Conservation (phyloP, 2,113 vertebrate genomes). For the Chroicocephalus ridibundus region DNA sequence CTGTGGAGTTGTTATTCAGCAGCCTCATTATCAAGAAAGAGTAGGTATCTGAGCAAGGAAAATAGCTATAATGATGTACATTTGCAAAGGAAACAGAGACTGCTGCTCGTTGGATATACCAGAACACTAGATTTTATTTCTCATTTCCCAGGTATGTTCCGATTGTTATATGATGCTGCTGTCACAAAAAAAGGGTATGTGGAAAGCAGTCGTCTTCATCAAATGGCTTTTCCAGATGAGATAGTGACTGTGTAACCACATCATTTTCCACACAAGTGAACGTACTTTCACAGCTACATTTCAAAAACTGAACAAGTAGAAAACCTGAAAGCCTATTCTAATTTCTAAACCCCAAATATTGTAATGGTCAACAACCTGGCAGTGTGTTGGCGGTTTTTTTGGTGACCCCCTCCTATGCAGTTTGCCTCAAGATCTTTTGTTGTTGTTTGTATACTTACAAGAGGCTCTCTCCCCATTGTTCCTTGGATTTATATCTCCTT, state of each 20-base stretch:
- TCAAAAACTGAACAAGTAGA: not conserved
- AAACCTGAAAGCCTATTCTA: not conserved
- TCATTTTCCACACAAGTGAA: not conserved
- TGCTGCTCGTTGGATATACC: not conserved
- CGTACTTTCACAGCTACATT: not conserved
- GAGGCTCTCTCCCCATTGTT: conserved; percentile 94
- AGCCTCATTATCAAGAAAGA: not conserved
- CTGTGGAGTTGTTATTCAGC: not conserved
- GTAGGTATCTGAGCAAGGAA: not conserved
- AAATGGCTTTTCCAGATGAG: not conserved
- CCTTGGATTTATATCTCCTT: conserved; percentile 86
- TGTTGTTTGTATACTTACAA: conserved; percentile 81
- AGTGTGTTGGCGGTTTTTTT: fast-evolving
- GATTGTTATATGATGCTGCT: not conserved
- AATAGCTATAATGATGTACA: not conserved
- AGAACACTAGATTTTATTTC: not conserved
- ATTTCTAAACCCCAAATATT: not conserved
- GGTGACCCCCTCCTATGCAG: not conserved
- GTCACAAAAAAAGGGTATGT: not conserved
- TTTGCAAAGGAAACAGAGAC: not conserved
- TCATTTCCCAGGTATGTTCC: not conserved
- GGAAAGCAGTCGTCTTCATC: not conserved
- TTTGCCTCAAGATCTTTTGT: not conserved
- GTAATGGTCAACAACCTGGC: not conserved
- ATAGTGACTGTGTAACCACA: not conserved